These are phyloP conservation scores for Calephelis nemesis DNA, from an alignment of 1,140 invertebrate species.

Conservation along the genomic window DNA sequence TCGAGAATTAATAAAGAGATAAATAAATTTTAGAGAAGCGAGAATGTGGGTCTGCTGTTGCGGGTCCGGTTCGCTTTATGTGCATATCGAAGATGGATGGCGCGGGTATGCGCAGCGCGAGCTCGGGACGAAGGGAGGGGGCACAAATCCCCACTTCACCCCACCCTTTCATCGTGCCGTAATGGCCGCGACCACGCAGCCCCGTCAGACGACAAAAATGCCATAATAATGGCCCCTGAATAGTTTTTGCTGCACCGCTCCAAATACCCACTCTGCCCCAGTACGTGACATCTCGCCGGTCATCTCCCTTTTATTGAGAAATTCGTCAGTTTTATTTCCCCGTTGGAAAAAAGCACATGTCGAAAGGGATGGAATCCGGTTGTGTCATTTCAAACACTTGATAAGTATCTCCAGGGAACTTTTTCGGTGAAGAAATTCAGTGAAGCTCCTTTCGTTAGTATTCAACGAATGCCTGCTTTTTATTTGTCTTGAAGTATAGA, in stretches of 20 bases:
- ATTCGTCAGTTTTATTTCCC: conserved; percentile 77
- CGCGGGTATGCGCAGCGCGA: conserved; percentile 42
- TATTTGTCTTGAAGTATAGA: conserved; percentile 53
- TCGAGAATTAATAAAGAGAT: conserved; percentile 77
- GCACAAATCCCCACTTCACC: conserved; percentile 35
- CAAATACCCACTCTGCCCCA: conserved; percentile 60
- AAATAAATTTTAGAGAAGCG: conserved; percentile 77
- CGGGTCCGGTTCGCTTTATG: conserved; percentile 74
- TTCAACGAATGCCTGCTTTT: conserved; percentile 68
- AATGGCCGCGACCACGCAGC: conserved; percentile 71
- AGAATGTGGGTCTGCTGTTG: conserved; percentile 74
- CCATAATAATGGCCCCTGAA: conserved; percentile 77
- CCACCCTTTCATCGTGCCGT: conserved; percentile 49
- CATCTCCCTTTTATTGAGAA: conserved; percentile 78
- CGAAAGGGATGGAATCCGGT: conserved; percentile 70
- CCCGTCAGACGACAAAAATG: conserved; percentile 79
- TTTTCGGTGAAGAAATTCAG: conserved; percentile 71
- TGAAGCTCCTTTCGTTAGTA: conserved; percentile 66
- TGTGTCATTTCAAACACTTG: conserved; percentile 80
- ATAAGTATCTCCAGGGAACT: conserved; percentile 71
- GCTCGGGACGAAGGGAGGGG: conserved; percentile 27
- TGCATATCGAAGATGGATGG: conserved; percentile 77
- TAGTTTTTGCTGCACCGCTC: conserved; percentile 77
- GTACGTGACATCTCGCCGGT: conserved; percentile 72
- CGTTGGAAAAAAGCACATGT: conserved; percentile 62